phyloP scores from a whole-genome alignment of 2,113 vertebrate genomes.

The Perca fluviatilis region DNA sequence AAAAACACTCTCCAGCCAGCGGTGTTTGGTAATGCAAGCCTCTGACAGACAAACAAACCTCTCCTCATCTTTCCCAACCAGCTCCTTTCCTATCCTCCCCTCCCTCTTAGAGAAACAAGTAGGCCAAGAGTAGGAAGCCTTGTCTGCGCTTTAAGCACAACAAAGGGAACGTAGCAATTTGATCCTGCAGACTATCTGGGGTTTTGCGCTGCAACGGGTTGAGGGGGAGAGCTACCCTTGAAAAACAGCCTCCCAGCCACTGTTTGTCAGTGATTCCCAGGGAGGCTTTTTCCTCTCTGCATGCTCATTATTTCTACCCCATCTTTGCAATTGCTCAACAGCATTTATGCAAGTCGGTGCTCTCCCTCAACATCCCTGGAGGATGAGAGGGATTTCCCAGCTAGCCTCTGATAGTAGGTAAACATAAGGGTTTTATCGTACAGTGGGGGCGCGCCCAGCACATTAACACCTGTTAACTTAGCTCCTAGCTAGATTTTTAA shows the following conservation, averaged over 20 bases:
- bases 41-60: conserved; percentile 59
- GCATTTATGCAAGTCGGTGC: conserved; percentile 37
- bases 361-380: conserved; percentile 49
- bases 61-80: conserved; percentile 23
- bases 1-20: conserved; percentile 16
- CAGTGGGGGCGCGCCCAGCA: neutral
- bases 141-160: conserved; percentile 67
- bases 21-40: conserved; percentile 56
- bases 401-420: neutral
- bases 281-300: conserved; percentile 29
- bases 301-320: conserved; percentile 54
- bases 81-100: conserved; percentile 26
- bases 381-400: conserved; percentile 57
- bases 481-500: neutral
- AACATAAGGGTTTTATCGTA: neutral
- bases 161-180: conserved; percentile 76
- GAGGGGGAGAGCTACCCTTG: conserved; percentile 26
- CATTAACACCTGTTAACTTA: conserved; percentile 7
- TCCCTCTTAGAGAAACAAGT: conserved; percentile 66
- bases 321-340: conserved; percentile 59
- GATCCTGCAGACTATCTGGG: conserved; percentile 64
- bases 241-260: conserved; percentile 49
- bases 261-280: conserved; percentile 59
- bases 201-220: conserved; percentile 1
- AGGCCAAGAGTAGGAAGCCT: conserved; percentile 73